A percentile compares a stretch with the other conserved stretches of the same genome.
Evolutionary conservation across 2,888 invertebrate genomes (phyloP).

Genomic region (Nasonovia ribisnigri): DNA sequence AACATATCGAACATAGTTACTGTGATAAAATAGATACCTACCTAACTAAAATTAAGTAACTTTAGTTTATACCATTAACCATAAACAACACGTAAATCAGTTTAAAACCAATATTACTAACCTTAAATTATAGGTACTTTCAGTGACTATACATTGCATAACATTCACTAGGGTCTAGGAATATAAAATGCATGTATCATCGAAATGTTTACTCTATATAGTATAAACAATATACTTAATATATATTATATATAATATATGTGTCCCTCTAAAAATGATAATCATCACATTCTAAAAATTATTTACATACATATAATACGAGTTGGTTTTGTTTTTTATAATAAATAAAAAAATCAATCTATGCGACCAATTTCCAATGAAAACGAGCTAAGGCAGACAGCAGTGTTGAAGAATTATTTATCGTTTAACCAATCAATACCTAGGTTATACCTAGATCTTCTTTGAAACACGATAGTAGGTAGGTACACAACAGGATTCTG

Average conservation of each 20-base stretch:
- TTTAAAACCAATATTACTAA: too few species aligned
- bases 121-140: not conserved
- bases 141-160: not conserved
- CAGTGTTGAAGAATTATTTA: not conserved
- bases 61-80: too few species aligned
- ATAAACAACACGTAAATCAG: not conserved
- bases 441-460: not conserved
- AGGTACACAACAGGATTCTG: not conserved
- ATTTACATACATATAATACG: not conserved
- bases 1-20: not conserved
- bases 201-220: not conserved
- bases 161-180: not conserved
- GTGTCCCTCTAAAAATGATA: not conserved
- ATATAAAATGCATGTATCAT: conserved; percentile 1
- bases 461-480: not conserved
- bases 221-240: not conserved
- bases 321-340: not conserved
- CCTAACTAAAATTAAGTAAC: too few species aligned
- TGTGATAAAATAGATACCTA: too few species aligned
- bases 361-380: not conserved
- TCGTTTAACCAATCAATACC: not conserved
- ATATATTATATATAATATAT: not conserved
- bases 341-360: not conserved
- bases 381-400: not conserved
- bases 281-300: not conserved